A percentile compares a stretch with the other conserved stretches of the same genome.
These are phyloP conservation scores for Neomonachus schauinslandi DNA, from an alignment of 2,113 vertebrate species.

Conservation along the genomic window DNA sequence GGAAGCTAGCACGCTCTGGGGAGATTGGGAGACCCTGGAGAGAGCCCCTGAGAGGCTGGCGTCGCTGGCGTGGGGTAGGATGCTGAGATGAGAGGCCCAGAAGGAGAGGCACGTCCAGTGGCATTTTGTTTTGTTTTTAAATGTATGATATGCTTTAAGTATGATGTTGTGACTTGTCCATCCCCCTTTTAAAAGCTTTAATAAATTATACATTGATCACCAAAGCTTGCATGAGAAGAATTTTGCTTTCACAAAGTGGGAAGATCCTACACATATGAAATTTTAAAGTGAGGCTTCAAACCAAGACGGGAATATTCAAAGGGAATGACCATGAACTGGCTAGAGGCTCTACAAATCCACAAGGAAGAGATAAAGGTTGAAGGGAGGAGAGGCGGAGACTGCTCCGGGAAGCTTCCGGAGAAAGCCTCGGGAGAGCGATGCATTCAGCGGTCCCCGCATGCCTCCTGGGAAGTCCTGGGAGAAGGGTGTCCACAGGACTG, in stretches of 20 bases:
- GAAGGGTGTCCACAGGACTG: neutral
- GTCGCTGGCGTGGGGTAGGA: neutral
- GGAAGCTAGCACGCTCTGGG: neutral
- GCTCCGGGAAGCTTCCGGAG: neutral
- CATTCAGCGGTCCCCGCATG: neutral
- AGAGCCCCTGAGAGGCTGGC: neutral
- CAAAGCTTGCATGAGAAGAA: neutral
- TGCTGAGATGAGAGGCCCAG: neutral
- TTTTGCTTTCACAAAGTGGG: neutral
- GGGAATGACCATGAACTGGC: neutral
- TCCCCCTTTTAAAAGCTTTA: neutral
- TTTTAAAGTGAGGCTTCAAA: neutral
- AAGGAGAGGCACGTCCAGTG: neutral
- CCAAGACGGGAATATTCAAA: conserved; percentile 9
- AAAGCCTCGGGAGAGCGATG: neutral
- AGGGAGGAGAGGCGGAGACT: neutral
- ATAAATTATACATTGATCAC: neutral
- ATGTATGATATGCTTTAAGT: neutral
- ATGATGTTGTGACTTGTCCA: neutral
- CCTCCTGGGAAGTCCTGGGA: neutral
- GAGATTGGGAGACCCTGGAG: neutral
- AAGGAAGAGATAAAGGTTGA: neutral
- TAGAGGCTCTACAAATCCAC: neutral
- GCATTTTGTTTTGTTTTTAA: neutral
- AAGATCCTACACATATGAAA: neutral